A percentile compares a stretch with the other conserved stretches of the same genome.
Conservation (phyloP, 2,113 vertebrate genomes). For the Tylochromis polylepis region DNA sequence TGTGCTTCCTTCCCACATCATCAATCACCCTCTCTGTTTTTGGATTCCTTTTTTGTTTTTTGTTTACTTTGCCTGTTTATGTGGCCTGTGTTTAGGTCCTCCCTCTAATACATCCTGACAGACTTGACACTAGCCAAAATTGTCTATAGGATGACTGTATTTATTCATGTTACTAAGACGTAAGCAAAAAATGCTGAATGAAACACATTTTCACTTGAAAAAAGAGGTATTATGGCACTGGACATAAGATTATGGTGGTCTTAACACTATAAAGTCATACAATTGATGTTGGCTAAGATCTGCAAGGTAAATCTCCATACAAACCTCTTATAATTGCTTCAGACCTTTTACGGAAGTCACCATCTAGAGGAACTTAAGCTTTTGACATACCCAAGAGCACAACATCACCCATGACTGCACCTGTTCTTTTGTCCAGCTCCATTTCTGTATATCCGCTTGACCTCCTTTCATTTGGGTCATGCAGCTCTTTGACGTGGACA, state of each 20-base stretch:
- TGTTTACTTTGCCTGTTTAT: not conserved
- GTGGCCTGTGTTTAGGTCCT: not conserved
- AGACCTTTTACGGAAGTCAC: not conserved
- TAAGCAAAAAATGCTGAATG: not conserved
- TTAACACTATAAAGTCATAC: not conserved
- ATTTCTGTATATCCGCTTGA: not conserved
- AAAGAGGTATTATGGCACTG: not conserved
- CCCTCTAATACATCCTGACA: not conserved
- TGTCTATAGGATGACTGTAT: not conserved
- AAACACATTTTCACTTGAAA: not conserved
- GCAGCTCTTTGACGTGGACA: not conserved
- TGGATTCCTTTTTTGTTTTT: not conserved
- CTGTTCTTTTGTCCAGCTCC: not conserved
- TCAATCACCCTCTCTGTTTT: not conserved
- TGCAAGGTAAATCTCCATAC: not conserved
- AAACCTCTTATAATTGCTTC: not conserved
- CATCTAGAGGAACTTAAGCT: not conserved
- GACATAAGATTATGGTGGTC: not conserved
- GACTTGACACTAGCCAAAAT: not conserved
- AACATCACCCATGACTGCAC: not conserved
- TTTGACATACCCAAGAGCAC: not conserved
- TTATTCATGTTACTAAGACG: not conserved
- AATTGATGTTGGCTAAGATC: not conserved
- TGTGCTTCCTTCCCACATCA: not conserved
- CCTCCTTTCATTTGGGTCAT: not conserved